Conservation (phyloP, 2,888 invertebrate genomes). For the Trissonchulus latispiculum region DNA sequence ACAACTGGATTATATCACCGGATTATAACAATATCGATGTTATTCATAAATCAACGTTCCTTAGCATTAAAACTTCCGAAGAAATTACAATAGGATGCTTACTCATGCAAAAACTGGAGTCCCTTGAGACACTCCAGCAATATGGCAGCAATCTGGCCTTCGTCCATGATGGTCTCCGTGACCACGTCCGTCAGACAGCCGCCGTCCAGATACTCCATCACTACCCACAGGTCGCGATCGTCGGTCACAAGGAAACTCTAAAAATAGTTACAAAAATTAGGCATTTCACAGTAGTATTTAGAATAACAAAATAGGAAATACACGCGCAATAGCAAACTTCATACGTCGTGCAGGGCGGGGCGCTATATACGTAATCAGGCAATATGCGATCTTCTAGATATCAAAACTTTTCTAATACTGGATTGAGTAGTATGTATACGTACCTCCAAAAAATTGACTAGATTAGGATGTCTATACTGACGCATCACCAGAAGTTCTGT, state of each 20-base stretch:
- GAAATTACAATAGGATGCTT: conserved; percentile 13
- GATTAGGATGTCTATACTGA: conserved; percentile 80
- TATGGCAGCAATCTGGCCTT: conserved; percentile 89
- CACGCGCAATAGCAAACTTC: too few species aligned
- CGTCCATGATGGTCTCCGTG: conserved; percentile 91
- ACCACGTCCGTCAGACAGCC: conserved; percentile 94
- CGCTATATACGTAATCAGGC: too few species aligned
- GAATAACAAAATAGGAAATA: too few species aligned
- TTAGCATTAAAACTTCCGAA: neutral
- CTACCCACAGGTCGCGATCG: conserved; percentile 81
- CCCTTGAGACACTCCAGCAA: conserved; percentile 76
- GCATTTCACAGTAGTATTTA: too few species aligned
- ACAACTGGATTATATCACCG: too few species aligned
- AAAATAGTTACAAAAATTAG: too few species aligned
- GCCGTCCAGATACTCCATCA: conserved; percentile 88
- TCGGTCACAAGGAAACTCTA: conserved; percentile 43
- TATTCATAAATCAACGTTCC: too few species aligned
- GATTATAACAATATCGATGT: too few species aligned
- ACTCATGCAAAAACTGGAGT: conserved; percentile 68
- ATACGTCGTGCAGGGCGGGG: too few species aligned
- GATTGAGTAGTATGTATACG: conserved; percentile 16
- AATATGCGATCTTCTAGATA: too few species aligned
- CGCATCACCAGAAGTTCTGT: conserved; percentile 82
- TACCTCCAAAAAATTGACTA: conserved; percentile 83
- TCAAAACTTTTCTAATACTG: too few species aligned